Evolutionary conservation across 2,797 vertebrate species (phyloP).

Genomic region (Heterohyrax brucei): DNA sequence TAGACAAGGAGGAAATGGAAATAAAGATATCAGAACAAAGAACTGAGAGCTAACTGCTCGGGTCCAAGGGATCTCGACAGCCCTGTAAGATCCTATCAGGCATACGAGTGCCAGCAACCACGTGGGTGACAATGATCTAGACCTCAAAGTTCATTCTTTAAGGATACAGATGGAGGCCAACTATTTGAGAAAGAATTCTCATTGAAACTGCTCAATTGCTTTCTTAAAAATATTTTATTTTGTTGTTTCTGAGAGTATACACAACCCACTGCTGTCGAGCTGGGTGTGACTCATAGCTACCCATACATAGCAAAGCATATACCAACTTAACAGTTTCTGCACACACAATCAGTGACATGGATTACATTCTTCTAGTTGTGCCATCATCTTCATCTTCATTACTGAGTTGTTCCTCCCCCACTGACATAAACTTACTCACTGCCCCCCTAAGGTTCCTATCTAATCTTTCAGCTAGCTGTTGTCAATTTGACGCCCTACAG

Average conservation of each 20-base stretch:
- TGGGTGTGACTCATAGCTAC: no score
- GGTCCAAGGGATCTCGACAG: no score
- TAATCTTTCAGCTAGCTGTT: not conserved
- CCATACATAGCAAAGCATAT: not conserved
- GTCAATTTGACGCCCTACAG: not conserved
- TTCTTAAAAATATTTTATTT: not conserved
- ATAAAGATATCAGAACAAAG: not conserved
- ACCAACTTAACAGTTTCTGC: not conserved
- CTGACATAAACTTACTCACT: not conserved
- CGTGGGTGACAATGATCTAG: fast-evolving
- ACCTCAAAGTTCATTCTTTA: not conserved
- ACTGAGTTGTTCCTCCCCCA: no score
- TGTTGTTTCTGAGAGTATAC: not conserved
- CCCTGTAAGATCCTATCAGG: not conserved
- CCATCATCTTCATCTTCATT: no score
- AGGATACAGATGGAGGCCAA: not conserved
- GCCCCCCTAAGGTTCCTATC: not conserved
- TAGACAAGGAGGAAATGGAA: constrained; percentile 2
- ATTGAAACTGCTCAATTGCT: not conserved
- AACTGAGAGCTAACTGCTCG: not conserved
- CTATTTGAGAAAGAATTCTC: not conserved
- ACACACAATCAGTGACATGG: not conserved
- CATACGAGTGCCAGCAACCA: fast-evolving
- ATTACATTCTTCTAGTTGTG: not conserved
- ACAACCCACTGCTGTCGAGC: no score